Percentiles rank a stretch among this genome's conserved stretches.
These are phyloP conservation scores for Labeo calbasu DNA, from an alignment of 2,797 vertebrate genomes.

Conservation along the genomic window DNA sequence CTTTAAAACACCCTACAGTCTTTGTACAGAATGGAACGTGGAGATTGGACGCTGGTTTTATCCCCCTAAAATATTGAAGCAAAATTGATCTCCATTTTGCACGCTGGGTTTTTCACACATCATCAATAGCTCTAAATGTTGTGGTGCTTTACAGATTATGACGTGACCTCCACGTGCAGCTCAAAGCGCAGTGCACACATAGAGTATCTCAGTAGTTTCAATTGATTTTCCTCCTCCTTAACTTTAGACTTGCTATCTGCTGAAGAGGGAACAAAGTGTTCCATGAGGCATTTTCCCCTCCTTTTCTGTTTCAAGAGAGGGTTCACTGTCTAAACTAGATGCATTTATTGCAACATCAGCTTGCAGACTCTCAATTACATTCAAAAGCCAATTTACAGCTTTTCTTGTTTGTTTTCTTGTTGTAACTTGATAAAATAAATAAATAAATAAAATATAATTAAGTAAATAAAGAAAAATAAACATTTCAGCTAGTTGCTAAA, in stretches of 20 bases:
- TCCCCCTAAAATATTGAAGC: slow-evolving; percentile 6
- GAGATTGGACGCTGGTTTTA: neutral
- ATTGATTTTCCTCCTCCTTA: neutral
- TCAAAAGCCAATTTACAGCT: neutral
- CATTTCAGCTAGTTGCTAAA: too few species aligned
- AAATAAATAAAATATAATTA: too few species aligned
- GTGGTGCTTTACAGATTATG: slow-evolving; percentile 3
- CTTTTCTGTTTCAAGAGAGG: neutral
- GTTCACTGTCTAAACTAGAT: neutral
- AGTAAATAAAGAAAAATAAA: too few species aligned
- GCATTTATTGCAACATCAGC: neutral
- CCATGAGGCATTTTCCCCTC: neutral
- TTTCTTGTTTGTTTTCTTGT: too few species aligned
- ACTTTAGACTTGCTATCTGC: slow-evolving; percentile 2
- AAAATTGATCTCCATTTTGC: neutral
- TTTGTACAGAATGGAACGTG: neutral
- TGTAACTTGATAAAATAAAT: too few species aligned
- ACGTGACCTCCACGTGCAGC: neutral
- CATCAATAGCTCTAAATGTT: slow-evolving; percentile 1
- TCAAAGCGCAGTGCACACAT: neutral
- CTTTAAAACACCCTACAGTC: neutral
- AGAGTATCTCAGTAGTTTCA: neutral
- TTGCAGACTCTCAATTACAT: neutral
- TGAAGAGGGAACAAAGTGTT: neutral
- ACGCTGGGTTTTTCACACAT: neutral